phyloP scores from a whole-genome alignment of 2,888 invertebrate genomes.

The Tachina grossa region DNA sequence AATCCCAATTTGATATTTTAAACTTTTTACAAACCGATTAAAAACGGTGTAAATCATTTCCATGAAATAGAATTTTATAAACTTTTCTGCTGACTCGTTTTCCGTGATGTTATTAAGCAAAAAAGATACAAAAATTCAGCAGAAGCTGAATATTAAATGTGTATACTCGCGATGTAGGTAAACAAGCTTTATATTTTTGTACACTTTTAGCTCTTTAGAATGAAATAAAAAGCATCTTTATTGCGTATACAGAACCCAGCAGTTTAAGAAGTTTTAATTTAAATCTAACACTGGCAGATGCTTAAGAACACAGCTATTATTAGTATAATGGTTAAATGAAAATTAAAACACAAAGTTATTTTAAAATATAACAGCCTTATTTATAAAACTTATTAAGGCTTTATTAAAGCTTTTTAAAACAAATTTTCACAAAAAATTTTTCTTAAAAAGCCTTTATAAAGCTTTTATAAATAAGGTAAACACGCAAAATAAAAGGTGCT shows the following conservation, averaged over 20 bases:
- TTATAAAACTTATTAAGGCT: too few species aligned
- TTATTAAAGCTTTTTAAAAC: too few species aligned
- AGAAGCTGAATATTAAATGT: neutral
- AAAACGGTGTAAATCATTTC: constrained; percentile 39
- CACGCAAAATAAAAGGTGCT: too few species aligned
- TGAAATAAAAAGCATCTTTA: neutral
- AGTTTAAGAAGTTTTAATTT: neutral
- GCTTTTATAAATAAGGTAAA: too few species aligned
- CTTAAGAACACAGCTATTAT: neutral
- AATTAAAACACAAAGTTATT: too few species aligned
- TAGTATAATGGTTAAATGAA: neutral
- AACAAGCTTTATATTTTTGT: neutral
- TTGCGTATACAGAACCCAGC: neutral
- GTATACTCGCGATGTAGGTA: neutral
- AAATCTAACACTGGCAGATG: neutral
- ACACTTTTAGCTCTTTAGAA: neutral
- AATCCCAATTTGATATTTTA: neutral
- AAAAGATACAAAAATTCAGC: constrained; percentile 11
- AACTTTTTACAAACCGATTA: neutral
- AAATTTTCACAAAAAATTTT: too few species aligned
- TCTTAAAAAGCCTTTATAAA: too few species aligned
- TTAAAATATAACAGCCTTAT: too few species aligned
- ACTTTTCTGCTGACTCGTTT: constrained; percentile 31
- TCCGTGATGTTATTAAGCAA: constrained; percentile 20
- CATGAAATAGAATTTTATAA: neutral